Conservation (phyloP, 1,140 invertebrate species). For the Homarus americanus region DNA sequence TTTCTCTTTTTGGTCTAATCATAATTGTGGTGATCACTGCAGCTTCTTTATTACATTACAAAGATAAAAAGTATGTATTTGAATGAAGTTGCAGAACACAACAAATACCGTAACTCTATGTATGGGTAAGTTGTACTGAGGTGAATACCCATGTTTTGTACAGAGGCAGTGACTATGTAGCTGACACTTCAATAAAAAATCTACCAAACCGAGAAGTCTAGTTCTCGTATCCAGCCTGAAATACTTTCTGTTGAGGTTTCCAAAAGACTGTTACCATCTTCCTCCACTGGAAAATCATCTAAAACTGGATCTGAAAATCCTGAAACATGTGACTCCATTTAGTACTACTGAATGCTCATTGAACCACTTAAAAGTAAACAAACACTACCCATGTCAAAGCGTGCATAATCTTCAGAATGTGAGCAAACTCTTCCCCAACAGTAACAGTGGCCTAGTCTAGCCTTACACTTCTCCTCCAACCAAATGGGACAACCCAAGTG, state of each 20-base stretch:
- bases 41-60: no score
- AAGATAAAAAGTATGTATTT: no score
- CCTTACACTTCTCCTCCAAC: not conserved
- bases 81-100: no score
- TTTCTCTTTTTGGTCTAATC: no score
- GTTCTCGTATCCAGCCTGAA: constrained; percentile 24
- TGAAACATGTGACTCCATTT: constrained; percentile 32
- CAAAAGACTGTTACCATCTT: constrained; percentile 21
- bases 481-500: not conserved
- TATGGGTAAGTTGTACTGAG: not conserved
- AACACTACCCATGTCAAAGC: not conserved
- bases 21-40: no score
- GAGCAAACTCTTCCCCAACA: no score
- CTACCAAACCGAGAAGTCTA: constrained; percentile 11
- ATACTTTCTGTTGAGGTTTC: not conserved
- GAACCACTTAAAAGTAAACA: no score
- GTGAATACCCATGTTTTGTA: constrained; percentile 16
- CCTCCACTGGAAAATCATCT: constrained; percentile 5
- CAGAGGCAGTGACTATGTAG: constrained; percentile 16
- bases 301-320: constrained; percentile 27
- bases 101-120: not conserved
- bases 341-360: no score
- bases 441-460: no score
- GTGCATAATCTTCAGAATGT: no score
- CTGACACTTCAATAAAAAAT: not conserved